Conservation (phyloP, 2,888 invertebrate genomes). For the Macrophya alboannulata region DNA sequence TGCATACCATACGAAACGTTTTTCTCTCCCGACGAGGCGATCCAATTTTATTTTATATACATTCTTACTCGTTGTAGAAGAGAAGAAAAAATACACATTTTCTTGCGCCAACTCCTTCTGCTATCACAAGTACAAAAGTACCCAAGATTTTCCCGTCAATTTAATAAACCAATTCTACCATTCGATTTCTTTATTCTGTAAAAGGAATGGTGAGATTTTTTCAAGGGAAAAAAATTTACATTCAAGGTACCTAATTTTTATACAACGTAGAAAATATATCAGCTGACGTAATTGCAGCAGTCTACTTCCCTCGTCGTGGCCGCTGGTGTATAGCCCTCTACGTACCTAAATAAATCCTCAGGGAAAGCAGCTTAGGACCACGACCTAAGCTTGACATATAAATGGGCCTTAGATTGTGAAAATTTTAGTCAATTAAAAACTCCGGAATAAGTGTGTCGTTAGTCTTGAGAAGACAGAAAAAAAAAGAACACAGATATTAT, state of each 20-base stretch:
- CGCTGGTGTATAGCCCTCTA: background rate
- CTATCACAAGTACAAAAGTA: background rate
- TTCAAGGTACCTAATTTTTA: background rate
- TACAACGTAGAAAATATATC: background rate
- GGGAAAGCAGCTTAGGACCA: constrained; percentile 16
- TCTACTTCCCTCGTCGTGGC: background rate
- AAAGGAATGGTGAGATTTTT: background rate
- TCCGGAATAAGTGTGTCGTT: background rate
- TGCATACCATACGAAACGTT: background rate
- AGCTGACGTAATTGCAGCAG: constrained; percentile 1
- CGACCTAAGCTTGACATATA: constrained; percentile 21
- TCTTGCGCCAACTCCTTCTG: background rate
- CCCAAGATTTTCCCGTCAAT: background rate
- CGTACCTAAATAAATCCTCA: constrained; percentile 14
- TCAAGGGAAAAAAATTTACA: background rate
- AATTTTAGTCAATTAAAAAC: constrained; percentile 43
- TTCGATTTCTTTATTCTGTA: background rate
- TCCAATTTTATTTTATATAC: constrained; percentile 37
- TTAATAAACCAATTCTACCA: background rate
- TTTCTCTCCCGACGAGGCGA: background rate
- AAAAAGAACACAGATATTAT: background rate
- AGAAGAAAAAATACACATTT: no score
- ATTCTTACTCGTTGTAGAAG: background rate
- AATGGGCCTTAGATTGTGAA: background rate
- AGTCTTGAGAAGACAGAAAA: background rate